phyloP scores from a whole-genome alignment of 2,113 vertebrate genomes.

The Corydoras maculifer region DNA sequence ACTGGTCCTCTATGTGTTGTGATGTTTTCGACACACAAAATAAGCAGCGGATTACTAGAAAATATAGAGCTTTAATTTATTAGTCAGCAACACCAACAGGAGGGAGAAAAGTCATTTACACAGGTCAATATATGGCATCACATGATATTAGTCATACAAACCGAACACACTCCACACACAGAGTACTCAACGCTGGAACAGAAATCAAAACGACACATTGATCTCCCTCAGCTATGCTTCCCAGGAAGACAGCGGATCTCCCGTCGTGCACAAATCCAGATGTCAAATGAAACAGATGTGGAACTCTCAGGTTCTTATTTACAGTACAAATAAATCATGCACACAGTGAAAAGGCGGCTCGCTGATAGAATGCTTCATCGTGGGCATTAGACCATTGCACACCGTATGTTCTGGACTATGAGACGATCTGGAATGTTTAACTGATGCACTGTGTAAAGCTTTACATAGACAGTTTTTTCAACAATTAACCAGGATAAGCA shows the following conservation, averaged over 20 bases:
- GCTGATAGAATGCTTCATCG: conserved; percentile 42
- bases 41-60: conserved; percentile 65
- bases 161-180: conserved; percentile 4
- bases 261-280: conserved; percentile 43
- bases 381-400: conserved; percentile 33
- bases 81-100: conserved; percentile 67
- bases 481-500: too few species aligned
- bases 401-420: conserved; percentile 12
- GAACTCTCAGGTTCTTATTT: conserved; percentile 51
- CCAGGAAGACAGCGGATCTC: conserved; percentile 29
- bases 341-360: conserved; percentile 70
- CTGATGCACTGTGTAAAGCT: too few species aligned
- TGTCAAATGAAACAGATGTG: conserved; percentile 49
- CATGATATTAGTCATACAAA: conserved; percentile 2
- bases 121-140: conserved; percentile 35
- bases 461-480: too few species aligned
- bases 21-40: background rate
- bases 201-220: background rate
- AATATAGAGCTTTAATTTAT: conserved; percentile 81
- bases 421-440: background rate
- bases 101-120: conserved; percentile 62
- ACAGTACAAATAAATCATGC: conserved; percentile 71
- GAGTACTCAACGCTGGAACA: background rate
- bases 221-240: background rate
- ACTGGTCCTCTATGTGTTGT: background rate